phyloP scores from a whole-genome alignment of 2,113 vertebrate species.

The Albula goreensis region DNA sequence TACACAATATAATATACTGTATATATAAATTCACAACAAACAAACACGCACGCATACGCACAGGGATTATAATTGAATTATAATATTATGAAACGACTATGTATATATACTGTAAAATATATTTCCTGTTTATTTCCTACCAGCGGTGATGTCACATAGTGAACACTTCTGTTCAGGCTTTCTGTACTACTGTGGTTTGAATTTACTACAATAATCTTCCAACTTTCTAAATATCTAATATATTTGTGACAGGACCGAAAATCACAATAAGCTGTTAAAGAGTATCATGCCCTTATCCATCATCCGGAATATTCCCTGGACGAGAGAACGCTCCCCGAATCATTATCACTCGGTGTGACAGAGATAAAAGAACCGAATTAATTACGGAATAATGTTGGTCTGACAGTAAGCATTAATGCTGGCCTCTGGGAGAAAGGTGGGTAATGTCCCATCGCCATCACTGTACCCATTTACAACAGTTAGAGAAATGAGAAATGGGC shows the following conservation, averaged over 20 bases:
- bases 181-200: neutral
- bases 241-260: neutral
- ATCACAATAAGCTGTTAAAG: neutral
- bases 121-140: neutral
- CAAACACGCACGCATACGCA: too few relatives aligned
- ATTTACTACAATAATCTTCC: neutral
- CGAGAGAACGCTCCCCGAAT: neutral
- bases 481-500: neutral
- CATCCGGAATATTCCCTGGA: neutral
- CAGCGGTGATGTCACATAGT: neutral
- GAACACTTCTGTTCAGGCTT: neutral
- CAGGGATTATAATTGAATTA: neutral
- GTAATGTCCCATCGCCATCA: slow-evolving; percentile 4
- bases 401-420: neutral
- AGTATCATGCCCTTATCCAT: neutral
- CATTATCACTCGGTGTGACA: slow-evolving; percentile 3
- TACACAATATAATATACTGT: neutral
- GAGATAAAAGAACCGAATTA: slow-evolving; percentile 3
- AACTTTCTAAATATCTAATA: neutral
- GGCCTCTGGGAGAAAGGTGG: slow-evolving; percentile 6
- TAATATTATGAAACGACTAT: neutral
- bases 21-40: too few relatives aligned
- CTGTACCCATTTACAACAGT: slow-evolving; percentile 5
- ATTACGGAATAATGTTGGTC: slow-evolving; percentile 14
- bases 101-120: neutral